Conservation (phyloP, 2,797 vertebrate genomes). For the Hippocampus kuda region DNA sequence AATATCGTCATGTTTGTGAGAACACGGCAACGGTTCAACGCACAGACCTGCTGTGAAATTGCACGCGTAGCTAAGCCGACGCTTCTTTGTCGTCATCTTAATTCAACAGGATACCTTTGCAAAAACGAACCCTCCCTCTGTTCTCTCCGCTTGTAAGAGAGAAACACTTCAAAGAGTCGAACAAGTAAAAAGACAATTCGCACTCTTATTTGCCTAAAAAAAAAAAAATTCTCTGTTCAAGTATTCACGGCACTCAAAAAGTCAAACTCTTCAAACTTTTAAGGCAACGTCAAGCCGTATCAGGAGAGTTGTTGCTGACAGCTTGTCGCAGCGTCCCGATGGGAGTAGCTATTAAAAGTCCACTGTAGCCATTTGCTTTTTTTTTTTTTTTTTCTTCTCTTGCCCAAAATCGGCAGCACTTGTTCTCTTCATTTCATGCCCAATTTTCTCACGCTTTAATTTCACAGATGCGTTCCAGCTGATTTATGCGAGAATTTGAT, state of each 20-base stretch:
- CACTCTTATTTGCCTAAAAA: conserved; percentile 20
- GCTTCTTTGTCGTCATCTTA: neutral
- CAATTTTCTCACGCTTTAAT: conserved; percentile 15
- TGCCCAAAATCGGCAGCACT: conserved; percentile 14
- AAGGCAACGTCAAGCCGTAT: conserved; percentile 33
- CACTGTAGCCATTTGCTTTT: conserved; percentile 33
- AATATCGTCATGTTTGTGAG: no score
- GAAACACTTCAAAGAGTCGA: conserved; percentile 27
- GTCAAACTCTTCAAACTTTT: conserved; percentile 28
- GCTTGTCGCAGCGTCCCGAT: conserved; percentile 46
- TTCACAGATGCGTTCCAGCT: neutral
- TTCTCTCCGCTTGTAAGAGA: conserved; percentile 15
- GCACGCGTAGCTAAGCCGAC: neutral
- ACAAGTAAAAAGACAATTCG: conserved; percentile 19
- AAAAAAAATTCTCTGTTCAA: conserved; percentile 17
- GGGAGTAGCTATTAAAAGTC: conserved; percentile 48
- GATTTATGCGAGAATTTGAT: neutral
- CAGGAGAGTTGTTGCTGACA: conserved; percentile 45
- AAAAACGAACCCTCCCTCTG: neutral
- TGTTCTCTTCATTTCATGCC: conserved; percentile 19
- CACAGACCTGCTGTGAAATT: neutral
- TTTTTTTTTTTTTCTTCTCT: conserved; percentile 20
- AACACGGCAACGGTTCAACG: neutral
- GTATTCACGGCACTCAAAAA: conserved; percentile 13
- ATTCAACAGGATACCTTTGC: neutral